Base-by-base conservation (phyloP, 2,888 invertebrate species). In the Heteromurus nitidus region DNA sequence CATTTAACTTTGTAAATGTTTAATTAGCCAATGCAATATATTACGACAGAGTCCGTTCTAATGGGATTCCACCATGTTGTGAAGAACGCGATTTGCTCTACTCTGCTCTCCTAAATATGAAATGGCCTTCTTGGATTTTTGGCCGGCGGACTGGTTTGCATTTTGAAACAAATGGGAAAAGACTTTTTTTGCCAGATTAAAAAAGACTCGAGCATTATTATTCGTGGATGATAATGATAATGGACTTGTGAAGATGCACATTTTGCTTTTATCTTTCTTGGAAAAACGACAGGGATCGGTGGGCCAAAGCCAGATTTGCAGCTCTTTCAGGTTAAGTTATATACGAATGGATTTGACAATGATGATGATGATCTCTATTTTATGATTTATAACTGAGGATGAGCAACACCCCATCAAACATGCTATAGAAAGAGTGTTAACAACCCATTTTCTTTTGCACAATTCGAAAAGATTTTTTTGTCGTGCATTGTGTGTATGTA, bases 1-100 rank as follows among this genome's bases (percentile, higher is more conserved):
- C 47, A 67, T 67, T 67, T 67, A 67, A 50, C 44, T 67, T 67
- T 67, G 67, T 67, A 47, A 47, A 67, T 67, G 47, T 50, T 67
- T 67, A 67, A 67, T 67, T 67, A 67, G 67, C 50, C n/a, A 47
- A 47, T 47, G 47, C 47, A 67, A 26, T 11, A 28, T 44, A 67
- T 64, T 64, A 64, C 64, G 42, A 64, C 42, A 64, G 42, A 42
- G 64, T 64, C 42, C 42, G 42, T 18, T 64, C 24, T 64, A 42
- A 64, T 60, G 60, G 60, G 60, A 60, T n/a, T 13, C 7, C 16
- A 50, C 5, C 50, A 18, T 5, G 11, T 18, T 50, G n/a, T n/a
- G n/a, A n/a, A 18, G 50, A 50, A 3, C 11, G n/a, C 20, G 20
- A n/a, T n/a, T n/a, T n/a, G n/a, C n/a, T n/a, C n/a, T n/a, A n/a